Evolutionary conservation across 1,140 invertebrate genomes (phyloP), one percentile per base, ranked within the genome.

Genomic region (Pogonomyrmex barbatus): DNA sequence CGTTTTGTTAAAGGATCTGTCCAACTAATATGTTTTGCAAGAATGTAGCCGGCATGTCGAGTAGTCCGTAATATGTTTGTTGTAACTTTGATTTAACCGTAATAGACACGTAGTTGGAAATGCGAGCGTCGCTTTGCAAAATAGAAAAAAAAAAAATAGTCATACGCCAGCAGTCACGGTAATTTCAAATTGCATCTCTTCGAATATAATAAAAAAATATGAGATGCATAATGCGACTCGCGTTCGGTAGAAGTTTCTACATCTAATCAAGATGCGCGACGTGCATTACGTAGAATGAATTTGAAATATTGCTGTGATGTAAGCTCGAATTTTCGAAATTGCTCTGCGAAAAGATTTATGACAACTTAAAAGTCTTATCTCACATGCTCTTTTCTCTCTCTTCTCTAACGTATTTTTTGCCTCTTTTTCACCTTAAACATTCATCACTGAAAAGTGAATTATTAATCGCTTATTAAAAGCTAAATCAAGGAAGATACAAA

Each of bases 171-270:
- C 77, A 14, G 78, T 65, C 60, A 36, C 30, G 30, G 60, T 33
- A 83, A 73, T 50, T 82, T 71, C 78, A 47, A 47, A 12, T 60
- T 83, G 9, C 33, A 73, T 75, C 42, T 17, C 65, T 45, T 70
- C 24, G 24, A 17, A 54, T 36, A 24, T 4, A 6, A 6, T 2
- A 39, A 71, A 24, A 24, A 39, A n/a, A 12, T 14, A 58, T 17
- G 39, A 47, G n/a, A 47, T 10, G 52, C 10, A 65, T 65, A 65
- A 78, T 39, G 14, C 36, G n/a, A 24, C 12, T n/a, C 39, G 24
- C 68, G 12, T 82, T 73, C 54, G 65, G 30, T n/a, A 24, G 47
- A 60, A 47, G 33, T 60, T 71, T 60, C 12, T 42, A 2, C 62
- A 30, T 47, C 67, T 50, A 60, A 71, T 47, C 17, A 33, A 47